Evolutionary conservation across 2,888 invertebrate species (phyloP), one percentile per base, ranked within the genome.

Genomic region (Cheilosia soror): DNA sequence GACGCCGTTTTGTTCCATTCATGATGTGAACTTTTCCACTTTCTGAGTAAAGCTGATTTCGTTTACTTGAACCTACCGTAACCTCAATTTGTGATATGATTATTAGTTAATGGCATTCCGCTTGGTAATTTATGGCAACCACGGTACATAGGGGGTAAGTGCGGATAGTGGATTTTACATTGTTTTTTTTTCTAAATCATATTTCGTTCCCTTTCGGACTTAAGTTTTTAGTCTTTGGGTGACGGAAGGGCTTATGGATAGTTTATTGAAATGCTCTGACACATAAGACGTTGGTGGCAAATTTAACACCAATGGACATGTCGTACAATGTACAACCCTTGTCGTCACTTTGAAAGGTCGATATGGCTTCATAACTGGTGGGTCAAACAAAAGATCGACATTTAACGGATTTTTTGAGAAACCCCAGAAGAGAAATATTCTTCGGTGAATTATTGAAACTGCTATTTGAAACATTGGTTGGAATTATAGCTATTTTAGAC

Each of bases 11-110:
- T 53, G 47, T 75, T 75, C 69, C 73, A 79, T 79, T 69, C 75
- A 37, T 11, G 37, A 37, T 11, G 37, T 84, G 84, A 84, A 84
- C 84, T 79, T 44, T 57, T 29, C 25, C 40, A 9, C 66, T 13
- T 58, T 51, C 13, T 55, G 29, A 47, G 29, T 3, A 77, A 60
- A 77, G 82, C 63, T 65, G 81, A 69, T 76, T 69, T 76, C 15
- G 71, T 72, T 78, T 85, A 77, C 72, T 77, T 81, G 85, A 85
- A 85, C 81, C 76, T 40, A 13, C 55, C 72, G 68, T 81, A 85
- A 81, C 85, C 85, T 76, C 85, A 81, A 81, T 85, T 85, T 76
- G 77, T 71, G 65, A 71, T 66, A 81, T 85, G 76, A 77, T 68
- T 71, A 85, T 58, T 62, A 72, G 55, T 75, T 85, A 75, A 77